Evolutionary conservation across 1,140 invertebrate genomes (phyloP), one percentile per base, ranked within the genome.

Genomic region (Solen grandis): DNA sequence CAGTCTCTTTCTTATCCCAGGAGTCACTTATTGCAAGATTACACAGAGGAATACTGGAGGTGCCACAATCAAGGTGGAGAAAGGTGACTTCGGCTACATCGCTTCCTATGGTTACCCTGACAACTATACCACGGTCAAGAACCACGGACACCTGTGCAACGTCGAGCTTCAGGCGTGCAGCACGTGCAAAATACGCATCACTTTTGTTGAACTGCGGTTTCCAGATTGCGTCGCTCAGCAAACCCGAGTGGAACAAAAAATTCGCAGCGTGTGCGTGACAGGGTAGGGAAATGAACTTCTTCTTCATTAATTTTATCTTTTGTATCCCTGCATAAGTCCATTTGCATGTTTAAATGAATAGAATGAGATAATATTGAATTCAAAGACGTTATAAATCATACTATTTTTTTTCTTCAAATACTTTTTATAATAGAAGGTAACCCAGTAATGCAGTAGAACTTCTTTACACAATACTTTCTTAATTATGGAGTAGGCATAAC

Each of bases 131-230:
- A 72, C 77, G 14, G 70, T 80, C 31, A 10, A 69, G 46, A 50
- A 54, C 65, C 70, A 84, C 38, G 86, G 86, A 22, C 83, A 84
- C 22, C 84, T 86, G 62, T 90, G 89, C 75, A 85, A 88, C 31
- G 82, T 90, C 5, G 86, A 86, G 52, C 86, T 90, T 5, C 83
- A 84, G 29, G 87, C 85, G 25, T 90, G 89, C 65, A 86, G 86
- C 79, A 89, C 89, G 22, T 90, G 89, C 79, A 87, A 80, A 75
- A 69, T 90, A 46, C 69, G 81, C 25, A 50, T 90, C n/a, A 82
- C 82, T 29, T 83, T 90, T 38, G 63, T 84, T 16, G 84, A 86
- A n/a, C 60, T 90, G 0, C 68, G 60, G 55, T 90, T 90, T 60
- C 86, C 89, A 4, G 63, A 74, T 31, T 86, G 85, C 68, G 46